A percentile compares a stretch with the other conserved stretches of the same genome.
phyloP scores from a whole-genome alignment of 2,797 vertebrate genomes.

The Pseudopleuronectes americanus region DNA sequence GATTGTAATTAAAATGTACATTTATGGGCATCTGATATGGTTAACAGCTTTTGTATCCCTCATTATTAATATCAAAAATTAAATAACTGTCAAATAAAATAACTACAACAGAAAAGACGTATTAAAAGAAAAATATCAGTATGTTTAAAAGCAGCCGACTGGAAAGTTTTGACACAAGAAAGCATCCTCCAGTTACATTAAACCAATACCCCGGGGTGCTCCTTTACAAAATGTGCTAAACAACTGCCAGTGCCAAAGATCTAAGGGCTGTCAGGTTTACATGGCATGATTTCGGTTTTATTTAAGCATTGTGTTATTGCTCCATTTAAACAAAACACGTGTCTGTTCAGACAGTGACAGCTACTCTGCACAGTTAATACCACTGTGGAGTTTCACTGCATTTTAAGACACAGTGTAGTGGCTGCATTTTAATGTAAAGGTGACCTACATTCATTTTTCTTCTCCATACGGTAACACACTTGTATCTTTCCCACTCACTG shows the following conservation, averaged over 20 bases:
- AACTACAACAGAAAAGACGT: no score
- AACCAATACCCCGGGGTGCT: constrained; percentile 8
- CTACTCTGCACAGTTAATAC: constrained; percentile 10
- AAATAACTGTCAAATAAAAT: not conserved
- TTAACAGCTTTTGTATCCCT: no score
- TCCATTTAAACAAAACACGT: constrained; percentile 34
- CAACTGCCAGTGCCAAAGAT: constrained; percentile 25
- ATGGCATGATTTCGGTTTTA: constrained; percentile 27
- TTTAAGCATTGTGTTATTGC: constrained; percentile 27
- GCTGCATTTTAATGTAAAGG: constrained; percentile 29
- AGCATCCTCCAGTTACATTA: constrained; percentile 30
- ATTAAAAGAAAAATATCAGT: constrained; percentile 2
- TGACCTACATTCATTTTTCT: constrained; percentile 23
- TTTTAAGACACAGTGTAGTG: constrained; percentile 7
- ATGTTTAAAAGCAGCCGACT: constrained; percentile 10
- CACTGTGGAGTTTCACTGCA: constrained; percentile 4
- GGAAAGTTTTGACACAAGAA: constrained; percentile 5
- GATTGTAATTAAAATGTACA: not conserved
- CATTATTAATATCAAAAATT: no score
- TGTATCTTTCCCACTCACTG: constrained; percentile 17
- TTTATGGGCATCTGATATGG: no score
- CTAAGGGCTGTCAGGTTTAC: constrained; percentile 38
- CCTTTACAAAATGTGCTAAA: constrained; percentile 5
- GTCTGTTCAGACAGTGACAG: constrained; percentile 15
- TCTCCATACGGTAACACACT: not conserved